These are phyloP conservation scores for Trinectes maculatus DNA, from an alignment of 2,113 vertebrate species.

Conservation along the genomic window DNA sequence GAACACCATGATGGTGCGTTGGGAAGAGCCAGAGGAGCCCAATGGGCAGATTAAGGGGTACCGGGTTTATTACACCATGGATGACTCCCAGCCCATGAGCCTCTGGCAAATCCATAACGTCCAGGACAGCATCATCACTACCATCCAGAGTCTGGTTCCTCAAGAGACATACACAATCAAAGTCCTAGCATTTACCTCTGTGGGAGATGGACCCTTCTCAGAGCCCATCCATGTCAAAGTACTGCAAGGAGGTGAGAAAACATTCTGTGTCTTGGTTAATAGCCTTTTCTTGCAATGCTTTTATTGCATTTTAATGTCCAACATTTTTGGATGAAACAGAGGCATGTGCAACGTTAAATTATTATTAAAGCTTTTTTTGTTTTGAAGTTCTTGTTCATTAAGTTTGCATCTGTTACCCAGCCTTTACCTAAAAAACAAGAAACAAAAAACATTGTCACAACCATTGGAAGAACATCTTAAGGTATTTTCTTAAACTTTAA, in stretches of 20 bases:
- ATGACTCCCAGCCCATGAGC: conserved; percentile 89
- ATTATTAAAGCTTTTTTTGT: background rate
- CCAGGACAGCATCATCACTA: conserved; percentile 95
- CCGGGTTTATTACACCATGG: conserved; percentile 96
- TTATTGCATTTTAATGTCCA: background rate
- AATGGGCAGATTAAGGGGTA: conserved; percentile 97
- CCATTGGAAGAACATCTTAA: conserved; percentile 22
- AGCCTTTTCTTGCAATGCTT: background rate
- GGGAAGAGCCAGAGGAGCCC: conserved; percentile 97
- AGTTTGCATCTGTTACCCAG: background rate
- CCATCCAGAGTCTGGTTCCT: conserved; percentile 90
- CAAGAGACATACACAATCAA: conserved; percentile 94
- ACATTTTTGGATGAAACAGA: no score
- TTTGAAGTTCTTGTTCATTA: no score
- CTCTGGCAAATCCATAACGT: conserved; percentile 97
- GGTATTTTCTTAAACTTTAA: conserved; percentile 37
- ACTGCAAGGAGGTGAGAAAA: conserved; percentile 91
- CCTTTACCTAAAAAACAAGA: background rate
- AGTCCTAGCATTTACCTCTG: conserved; percentile 96
- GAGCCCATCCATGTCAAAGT: conserved; percentile 97
- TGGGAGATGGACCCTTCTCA: conserved; percentile 96
- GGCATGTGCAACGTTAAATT: conserved; percentile 1
- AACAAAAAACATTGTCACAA: conserved; percentile 9
- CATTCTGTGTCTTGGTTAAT: background rate
- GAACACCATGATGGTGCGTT: conserved; percentile 96